A percentile compares a stretch with the other conserved stretches of the same genome.
These are phyloP conservation scores for Meloe dianella DNA, from an alignment of 2,888 invertebrate genomes.

Conservation along the genomic window DNA sequence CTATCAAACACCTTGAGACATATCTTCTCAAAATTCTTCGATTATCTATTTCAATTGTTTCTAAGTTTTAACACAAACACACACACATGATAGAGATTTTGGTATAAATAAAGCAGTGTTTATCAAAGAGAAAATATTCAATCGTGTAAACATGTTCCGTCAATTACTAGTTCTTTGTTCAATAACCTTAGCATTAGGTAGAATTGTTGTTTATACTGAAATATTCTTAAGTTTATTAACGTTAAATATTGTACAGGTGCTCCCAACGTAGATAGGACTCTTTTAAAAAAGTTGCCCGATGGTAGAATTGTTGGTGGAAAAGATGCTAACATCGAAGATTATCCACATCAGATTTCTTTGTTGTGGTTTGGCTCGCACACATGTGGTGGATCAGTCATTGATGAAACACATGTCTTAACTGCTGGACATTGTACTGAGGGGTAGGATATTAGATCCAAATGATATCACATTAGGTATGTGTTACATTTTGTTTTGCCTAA, in stretches of 20 bases:
- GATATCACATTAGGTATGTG: neutral
- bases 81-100: too few species aligned
- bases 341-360: conserved; percentile 63
- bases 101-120: too few species aligned
- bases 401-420: conserved; percentile 59
- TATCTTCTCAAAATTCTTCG: too few species aligned
- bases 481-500: neutral
- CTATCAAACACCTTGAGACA: too few species aligned
- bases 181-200: neutral
- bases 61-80: too few species aligned
- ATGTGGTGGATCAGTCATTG: conserved; percentile 63
- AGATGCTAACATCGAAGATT: conserved; percentile 58
- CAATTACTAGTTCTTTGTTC: neutral
- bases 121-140: too few species aligned
- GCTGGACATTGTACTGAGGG: conserved; percentile 60
- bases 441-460: conserved; percentile 19
- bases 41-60: too few species aligned
- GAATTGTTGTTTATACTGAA: too few species aligned
- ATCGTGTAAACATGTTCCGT: neutral
- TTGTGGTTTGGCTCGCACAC: conserved; percentile 60
- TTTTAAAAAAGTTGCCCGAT: neutral
- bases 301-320: conserved; percentile 57
- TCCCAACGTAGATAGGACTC: neutral
- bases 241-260: neutral
- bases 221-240: too few species aligned